These are phyloP conservation scores for Drosophila yakuba DNA, from an alignment of 1,140 invertebrate species.

Conservation along the genomic window DNA sequence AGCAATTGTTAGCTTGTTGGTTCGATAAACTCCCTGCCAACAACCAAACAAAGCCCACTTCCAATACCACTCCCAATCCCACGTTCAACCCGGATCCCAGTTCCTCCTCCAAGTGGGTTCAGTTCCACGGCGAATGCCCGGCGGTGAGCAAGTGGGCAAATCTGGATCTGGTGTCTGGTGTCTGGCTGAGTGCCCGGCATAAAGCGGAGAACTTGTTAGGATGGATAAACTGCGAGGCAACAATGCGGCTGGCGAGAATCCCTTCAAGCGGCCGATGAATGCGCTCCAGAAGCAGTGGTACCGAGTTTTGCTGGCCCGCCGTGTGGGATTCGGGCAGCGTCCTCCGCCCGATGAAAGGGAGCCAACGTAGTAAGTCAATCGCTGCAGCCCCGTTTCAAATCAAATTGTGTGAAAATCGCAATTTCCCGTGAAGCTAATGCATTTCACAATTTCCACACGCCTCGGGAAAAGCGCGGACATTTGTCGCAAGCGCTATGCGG, in stretches of 20 bases:
- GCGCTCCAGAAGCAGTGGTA: constrained; percentile 82
- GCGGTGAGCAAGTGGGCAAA: constrained; percentile 53
- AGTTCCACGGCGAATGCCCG: constrained; percentile 63
- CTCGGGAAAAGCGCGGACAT: constrained; percentile 57
- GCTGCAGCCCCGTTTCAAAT: constrained; percentile 50
- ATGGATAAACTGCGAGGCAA: constrained; percentile 69
- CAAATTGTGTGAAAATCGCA: constrained; percentile 81
- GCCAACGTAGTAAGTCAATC: constrained; percentile 68
- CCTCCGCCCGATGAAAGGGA: constrained; percentile 61
- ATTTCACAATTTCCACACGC: constrained; percentile 55
- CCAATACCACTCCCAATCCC: background rate
- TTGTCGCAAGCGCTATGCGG: constrained; percentile 75
- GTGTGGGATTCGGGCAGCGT: constrained; percentile 71
- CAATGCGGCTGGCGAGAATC: constrained; percentile 59
- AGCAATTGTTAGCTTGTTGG: constrained; percentile 62
- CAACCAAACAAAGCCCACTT: constrained; percentile 22
- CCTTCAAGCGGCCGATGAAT: constrained; percentile 84
- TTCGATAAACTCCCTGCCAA: constrained; percentile 68
- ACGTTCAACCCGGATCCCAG: constrained; percentile 33
- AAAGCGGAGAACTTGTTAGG: constrained; percentile 76
- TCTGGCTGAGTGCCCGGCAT: constrained; percentile 53
- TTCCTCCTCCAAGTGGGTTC: constrained; percentile 19
- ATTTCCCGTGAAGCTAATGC: constrained; percentile 81
- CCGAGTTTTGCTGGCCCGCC: constrained; percentile 71
- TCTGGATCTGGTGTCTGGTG: constrained; percentile 18